Evolutionary conservation across 2,113 vertebrate genomes (phyloP).

Genomic region (Paratilapia polleni): DNA sequence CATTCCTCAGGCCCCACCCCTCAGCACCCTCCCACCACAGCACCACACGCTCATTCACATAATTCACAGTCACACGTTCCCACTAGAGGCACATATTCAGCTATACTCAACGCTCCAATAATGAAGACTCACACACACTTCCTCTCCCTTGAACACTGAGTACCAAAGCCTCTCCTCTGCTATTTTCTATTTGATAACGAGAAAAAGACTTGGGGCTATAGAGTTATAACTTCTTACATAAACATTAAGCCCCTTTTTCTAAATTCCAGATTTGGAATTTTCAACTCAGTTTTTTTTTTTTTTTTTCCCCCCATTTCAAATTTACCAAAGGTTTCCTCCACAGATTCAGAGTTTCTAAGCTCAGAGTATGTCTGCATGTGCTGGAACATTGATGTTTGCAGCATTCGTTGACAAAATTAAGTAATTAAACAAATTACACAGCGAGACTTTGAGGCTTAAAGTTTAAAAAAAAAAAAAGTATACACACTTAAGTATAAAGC

Average conservation of each 20-base stretch:
- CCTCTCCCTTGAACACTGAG: slow-evolving; percentile 13
- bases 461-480: too few relatives aligned
- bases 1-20: background rate
- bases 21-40: slow-evolving; percentile 1
- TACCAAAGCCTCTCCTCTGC: background rate
- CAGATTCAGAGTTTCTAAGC: background rate
- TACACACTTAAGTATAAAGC: background rate
- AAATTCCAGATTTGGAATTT: background rate
- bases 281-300: background rate
- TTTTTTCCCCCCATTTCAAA: background rate
- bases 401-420: background rate
- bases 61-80: slow-evolving; percentile 56
- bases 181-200: background rate
- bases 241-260: background rate
- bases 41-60: slow-evolving; percentile 53
- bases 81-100: slow-evolving; percentile 35
- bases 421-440: background rate
- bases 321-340: too few relatives aligned
- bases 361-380: background rate
- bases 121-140: background rate
- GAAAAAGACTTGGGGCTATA: background rate
- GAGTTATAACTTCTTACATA: background rate
- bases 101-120: slow-evolving; percentile 12
- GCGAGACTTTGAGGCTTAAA: background rate
- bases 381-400: background rate